phyloP scores from a whole-genome alignment of 1,140 invertebrate species.

The Papilio aristodemus region DNA sequence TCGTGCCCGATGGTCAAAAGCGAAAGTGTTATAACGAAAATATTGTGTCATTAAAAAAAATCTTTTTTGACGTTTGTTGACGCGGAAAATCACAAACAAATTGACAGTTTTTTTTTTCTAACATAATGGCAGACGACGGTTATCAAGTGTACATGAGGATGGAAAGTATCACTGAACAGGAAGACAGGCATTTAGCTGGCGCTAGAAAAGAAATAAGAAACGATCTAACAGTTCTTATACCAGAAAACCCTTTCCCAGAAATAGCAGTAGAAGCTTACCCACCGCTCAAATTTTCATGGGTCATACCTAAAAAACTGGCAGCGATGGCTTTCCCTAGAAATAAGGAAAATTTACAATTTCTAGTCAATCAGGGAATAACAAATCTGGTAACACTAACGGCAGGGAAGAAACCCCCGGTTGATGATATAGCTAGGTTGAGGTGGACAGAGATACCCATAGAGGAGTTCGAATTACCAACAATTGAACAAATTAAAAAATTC shows the following conservation, averaged over 20 bases:
- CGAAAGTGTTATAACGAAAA: conserved; percentile 47
- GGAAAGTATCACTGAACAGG: conserved; percentile 72
- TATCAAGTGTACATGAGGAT: conserved; percentile 64
- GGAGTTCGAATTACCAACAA: conserved; percentile 83
- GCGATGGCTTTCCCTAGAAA: conserved; percentile 82
- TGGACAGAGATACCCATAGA: conserved; percentile 83
- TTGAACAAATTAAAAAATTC: conserved; percentile 84
- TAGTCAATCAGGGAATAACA: conserved; percentile 73
- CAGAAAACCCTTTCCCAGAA: conserved; percentile 76
- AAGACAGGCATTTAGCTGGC: conserved; percentile 68
- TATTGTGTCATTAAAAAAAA: conserved; percentile 46
- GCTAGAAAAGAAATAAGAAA: conserved; percentile 70
- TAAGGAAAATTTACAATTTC: conserved; percentile 73
- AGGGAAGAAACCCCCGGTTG: conserved; percentile 82
- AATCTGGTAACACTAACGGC: conserved; percentile 83
- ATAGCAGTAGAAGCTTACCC: conserved; percentile 77
- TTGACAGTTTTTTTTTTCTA: conserved; percentile 37
- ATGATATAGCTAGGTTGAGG: conserved; percentile 73
- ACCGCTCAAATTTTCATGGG: conserved; percentile 84
- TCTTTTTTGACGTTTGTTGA: conserved; percentile 34
- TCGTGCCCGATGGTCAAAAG: conserved; percentile 50
- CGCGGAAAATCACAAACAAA: neutral
- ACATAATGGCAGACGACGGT: conserved; percentile 60
- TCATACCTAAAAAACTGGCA: conserved; percentile 81
- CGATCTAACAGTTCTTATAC: conserved; percentile 69